Base-by-base conservation (phyloP, 2,113 vertebrate species). In the Junco hyemalis region DNA sequence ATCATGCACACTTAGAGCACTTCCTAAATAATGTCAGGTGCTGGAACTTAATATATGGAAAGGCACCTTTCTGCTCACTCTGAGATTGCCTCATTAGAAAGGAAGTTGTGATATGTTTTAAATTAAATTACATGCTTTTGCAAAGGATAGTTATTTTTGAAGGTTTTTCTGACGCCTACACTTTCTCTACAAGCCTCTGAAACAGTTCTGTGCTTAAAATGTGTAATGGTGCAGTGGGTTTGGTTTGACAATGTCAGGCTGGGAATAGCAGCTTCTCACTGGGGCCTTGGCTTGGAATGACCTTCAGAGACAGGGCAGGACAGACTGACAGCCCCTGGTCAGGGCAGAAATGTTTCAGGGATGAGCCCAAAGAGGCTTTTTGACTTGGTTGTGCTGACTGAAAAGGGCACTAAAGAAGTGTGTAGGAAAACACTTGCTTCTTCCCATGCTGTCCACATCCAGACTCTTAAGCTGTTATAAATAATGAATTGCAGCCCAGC, bases 121-220 rank as follows among this genome's bases (percentile, higher is more conserved):
- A 87, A 93, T 83, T 69, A 90, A 73, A 77, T 69, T n/a, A 40
- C 23, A 72, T 50, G 36, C 50, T 80, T 82, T 85, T 91, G 65
- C 82, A 77, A 54, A 85, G 25, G 61, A 28, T 45, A 44, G 76
- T 31, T 71, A 51, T 84, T 93, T 71, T 73, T 20, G 69, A 71
- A 77, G 29, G 44, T 48, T 93, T 92, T 91, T 89, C 79, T 88
- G 68, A 76, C 72, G 56, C 69, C 60, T 81, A 24, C 44, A 11
- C 57, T 86, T 94, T 66, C n/a, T 91, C 61, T 87, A 35, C 25
- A 44, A 83, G 56, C 72, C 71, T 93, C 76, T 92, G 74, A 87
- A 87, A 72, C 42, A 69, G 66, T 84, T 70, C 35, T 69, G 9
- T 28, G 54, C 45, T 87, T 79, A 61, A 82, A 66, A 76, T 48